phyloP scores from a whole-genome alignment of 2,888 invertebrate species.

The Entomobrya multifasciata region DNA sequence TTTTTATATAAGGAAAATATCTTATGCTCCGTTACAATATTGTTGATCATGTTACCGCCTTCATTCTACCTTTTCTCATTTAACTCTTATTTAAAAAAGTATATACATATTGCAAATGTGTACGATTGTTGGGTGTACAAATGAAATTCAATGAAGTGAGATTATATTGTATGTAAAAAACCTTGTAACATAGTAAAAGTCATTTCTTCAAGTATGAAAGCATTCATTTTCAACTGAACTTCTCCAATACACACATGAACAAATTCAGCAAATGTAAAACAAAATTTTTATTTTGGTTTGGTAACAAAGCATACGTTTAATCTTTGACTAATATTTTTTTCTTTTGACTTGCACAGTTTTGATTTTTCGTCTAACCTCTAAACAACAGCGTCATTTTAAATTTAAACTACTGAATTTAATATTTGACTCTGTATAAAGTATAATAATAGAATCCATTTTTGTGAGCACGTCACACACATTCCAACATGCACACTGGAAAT shows the following conservation, averaged over 20 bases:
- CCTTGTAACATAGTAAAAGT: no score
- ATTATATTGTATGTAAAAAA: not conserved
- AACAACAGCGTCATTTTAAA: not conserved
- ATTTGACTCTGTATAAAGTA: not conserved
- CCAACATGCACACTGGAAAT: conserved; percentile 28
- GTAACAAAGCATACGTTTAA: conserved; percentile 58
- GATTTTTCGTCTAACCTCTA: not conserved
- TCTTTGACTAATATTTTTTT: conserved; percentile 43
- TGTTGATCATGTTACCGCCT: conserved; percentile 56
- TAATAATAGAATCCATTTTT: conserved; percentile 1
- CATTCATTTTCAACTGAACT: no score
- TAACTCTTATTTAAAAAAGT: not conserved
- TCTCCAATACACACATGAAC: no score
- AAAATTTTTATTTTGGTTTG: conserved; percentile 25
- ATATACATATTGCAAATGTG: not conserved
- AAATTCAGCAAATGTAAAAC: conserved; percentile 21
- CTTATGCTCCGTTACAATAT: conserved; percentile 13
- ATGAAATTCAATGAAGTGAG: not conserved
- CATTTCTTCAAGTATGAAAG: no score
- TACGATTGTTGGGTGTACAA: not conserved
- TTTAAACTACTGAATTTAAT: conserved; percentile 22
- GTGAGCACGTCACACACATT: not conserved
- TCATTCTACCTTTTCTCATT: conserved; percentile 37
- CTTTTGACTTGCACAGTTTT: not conserved
- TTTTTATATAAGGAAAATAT: conserved; percentile 53